Evolutionary conservation across 2,888 invertebrate species (phyloP).

Genomic region (Gasteruption jaculator): DNA sequence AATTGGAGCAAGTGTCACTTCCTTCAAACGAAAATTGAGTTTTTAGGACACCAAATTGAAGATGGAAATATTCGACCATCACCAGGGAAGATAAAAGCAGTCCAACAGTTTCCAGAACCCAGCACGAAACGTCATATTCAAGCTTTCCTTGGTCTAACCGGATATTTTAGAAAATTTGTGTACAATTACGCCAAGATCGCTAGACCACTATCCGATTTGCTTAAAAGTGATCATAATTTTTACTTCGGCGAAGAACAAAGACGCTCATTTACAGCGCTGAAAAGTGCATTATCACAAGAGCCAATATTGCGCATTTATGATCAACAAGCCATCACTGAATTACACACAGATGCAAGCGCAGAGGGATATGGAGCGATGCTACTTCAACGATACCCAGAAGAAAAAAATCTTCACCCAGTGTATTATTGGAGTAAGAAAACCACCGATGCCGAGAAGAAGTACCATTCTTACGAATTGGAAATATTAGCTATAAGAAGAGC

Average conservation of each 20-base stretch:
- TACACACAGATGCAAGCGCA: slow-evolving; percentile 18
- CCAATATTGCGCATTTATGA: slow-evolving; percentile 17
- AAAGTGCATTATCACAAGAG: slow-evolving; percentile 5
- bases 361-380: slow-evolving; percentile 24
- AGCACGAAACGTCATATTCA: background rate
- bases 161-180: slow-evolving; percentile 7
- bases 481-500: slow-evolving; percentile 28
- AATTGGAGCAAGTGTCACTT: slow-evolving; percentile 17
- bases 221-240: slow-evolving; percentile 20
- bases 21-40: slow-evolving; percentile 8
- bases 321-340: slow-evolving; percentile 16
- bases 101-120: slow-evolving; percentile 10
- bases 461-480: slow-evolving; percentile 32
- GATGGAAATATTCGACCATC: slow-evolving; percentile 14
- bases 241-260: slow-evolving; percentile 1
- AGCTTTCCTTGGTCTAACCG: slow-evolving; percentile 5
- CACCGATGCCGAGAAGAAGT: slow-evolving; percentile 22
- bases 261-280: slow-evolving; percentile 10
- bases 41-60: slow-evolving; percentile 10
- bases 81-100: slow-evolving; percentile 10
- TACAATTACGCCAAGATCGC: slow-evolving; percentile 15
- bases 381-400: slow-evolving; percentile 24
- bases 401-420: slow-evolving; percentile 24
- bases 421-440: slow-evolving; percentile 30
- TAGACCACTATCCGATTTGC: slow-evolving; percentile 26